Base-by-base conservation (phyloP, 2,113 vertebrate genomes). In the Ariopsis seemanni region DNA sequence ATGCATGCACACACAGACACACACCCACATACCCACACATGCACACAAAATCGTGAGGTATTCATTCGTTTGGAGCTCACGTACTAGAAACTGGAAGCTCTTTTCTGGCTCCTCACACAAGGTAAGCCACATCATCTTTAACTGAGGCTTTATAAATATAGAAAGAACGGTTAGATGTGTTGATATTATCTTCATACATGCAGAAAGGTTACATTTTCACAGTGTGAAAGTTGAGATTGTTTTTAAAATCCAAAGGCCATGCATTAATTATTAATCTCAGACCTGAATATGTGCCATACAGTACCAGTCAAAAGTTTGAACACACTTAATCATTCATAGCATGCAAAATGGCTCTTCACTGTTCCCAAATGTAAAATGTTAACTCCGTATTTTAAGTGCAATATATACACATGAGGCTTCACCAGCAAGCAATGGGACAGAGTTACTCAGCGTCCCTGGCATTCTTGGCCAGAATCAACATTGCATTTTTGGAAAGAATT, bases 81-180 rank as follows among this genome's bases (percentile, higher is more conserved):
- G 2, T 12, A 10, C 25, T 34, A 34, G n/a, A 80, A 30, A 80
- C 27, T 34, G 18, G 30, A 81, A 60, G 57, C 30, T 81, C 11
- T 15, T 34, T 25, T 65, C 77, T 69, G 63, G 20, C 85, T 82
- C 42, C n/a, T 52, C 10, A 62, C 6, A 62, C 55, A 87, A 87
- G 86, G 86, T 87, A 87, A 87, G 79, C 27, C 34, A 50, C 20
- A 52, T 57, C 7, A 53, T 71, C 53, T 82, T 52, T 27, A n/a
- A 42, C 34, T 15, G 30, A 22, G 9, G 11, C 18, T 75, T 50
- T 50, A 27, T 20, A 85, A 75, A 69, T 48, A 55, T 42, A 25
- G 30, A 82, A 22, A 14, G 18, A 22, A 81, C 2, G 7, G 25
- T 18, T 67, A 84, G 52, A 69, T 10, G n/a, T 84, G 62, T 55